Percentiles rank a stretch among this genome's conserved stretches.
Evolutionary conservation across 2,797 vertebrate species (phyloP).

Genomic region (Xyrichtys novacula): DNA sequence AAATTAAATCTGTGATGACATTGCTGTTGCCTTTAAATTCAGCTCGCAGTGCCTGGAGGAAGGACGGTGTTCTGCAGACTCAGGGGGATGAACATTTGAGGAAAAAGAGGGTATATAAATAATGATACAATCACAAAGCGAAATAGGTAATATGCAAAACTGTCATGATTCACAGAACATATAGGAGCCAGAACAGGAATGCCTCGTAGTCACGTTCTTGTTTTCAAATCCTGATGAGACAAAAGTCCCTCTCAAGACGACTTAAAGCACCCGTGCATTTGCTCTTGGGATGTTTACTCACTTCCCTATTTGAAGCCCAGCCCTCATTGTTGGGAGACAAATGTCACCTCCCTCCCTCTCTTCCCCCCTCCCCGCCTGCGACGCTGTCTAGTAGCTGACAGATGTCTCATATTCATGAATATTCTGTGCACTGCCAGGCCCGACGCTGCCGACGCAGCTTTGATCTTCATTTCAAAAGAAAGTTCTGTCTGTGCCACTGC

Average conservation of each 20-base stretch:
- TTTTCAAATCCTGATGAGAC: slow-evolving; percentile 50
- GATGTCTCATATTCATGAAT: slow-evolving; percentile 85
- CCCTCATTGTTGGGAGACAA: slow-evolving; percentile 77
- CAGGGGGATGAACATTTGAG: slow-evolving; percentile 44
- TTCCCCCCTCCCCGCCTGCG: slow-evolving; percentile 34
- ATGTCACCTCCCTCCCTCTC: slow-evolving; percentile 67
- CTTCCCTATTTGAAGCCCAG: slow-evolving; percentile 68
- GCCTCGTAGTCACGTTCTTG: slow-evolving; percentile 19
- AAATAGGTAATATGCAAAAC: slow-evolving; percentile 66
- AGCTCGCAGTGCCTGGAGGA: slow-evolving; percentile 59
- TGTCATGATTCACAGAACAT: slow-evolving; percentile 53
- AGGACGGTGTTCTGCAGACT: slow-evolving; percentile 67
- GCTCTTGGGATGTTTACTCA: slow-evolving; percentile 69
- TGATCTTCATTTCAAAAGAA: slow-evolving; percentile 87
- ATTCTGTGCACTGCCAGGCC: slow-evolving; percentile 73
- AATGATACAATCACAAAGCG: slow-evolving; percentile 38
- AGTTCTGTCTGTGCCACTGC: slow-evolving; percentile 70
- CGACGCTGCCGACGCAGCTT: slow-evolving; percentile 66
- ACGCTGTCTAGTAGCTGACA: slow-evolving; percentile 70
- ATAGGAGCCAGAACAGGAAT: slow-evolving; percentile 16
- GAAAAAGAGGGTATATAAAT: slow-evolving; percentile 62
- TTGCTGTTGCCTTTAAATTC: slow-evolving; percentile 70
- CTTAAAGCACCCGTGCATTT: slow-evolving; percentile 58
- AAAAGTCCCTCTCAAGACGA: slow-evolving; percentile 38
- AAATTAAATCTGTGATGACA: slow-evolving; percentile 75